Evolutionary conservation across 2,888 invertebrate species (phyloP).

Genomic region (Gnatocerus cornutus): DNA sequence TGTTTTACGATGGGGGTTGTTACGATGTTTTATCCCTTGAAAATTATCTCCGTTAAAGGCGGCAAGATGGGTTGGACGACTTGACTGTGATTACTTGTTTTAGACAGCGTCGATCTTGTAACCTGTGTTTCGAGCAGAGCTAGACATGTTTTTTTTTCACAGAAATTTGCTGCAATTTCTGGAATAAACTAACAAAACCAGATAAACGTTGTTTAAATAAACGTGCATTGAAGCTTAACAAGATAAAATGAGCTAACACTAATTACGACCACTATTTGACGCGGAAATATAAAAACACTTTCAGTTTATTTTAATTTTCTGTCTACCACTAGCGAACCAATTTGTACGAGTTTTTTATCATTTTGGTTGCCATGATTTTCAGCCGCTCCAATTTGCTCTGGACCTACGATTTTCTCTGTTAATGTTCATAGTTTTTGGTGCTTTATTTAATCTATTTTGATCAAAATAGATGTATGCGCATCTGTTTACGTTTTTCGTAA

Average conservation of each 20-base stretch:
- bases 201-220: background rate
- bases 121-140: slow-evolving; percentile 1
- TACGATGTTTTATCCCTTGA: background rate
- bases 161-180: background rate
- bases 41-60: slow-evolving; percentile 2
- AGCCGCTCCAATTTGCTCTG: too few species aligned
- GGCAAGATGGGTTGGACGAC: slow-evolving; percentile 13
- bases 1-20: background rate
- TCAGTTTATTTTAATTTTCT: background rate
- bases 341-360: background rate
- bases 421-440: too few species aligned
- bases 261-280: background rate
- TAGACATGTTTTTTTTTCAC: background rate
- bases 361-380: too few species aligned
- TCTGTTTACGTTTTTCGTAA: too few species aligned
- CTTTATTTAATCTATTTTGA: too few species aligned
- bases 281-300: background rate
- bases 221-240: background rate
- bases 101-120: slow-evolving; percentile 12
- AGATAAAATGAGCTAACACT: background rate
- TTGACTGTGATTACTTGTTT: slow-evolving; percentile 16
- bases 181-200: background rate
- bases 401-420: too few species aligned
- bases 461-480: too few species aligned
- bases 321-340: background rate